A percentile compares a stretch with the other conserved stretches of the same genome.
Evolutionary conservation across 23 tunicate genomes (phyloP).

Genomic region (Oikopleura vanhoeffeni): DNA sequence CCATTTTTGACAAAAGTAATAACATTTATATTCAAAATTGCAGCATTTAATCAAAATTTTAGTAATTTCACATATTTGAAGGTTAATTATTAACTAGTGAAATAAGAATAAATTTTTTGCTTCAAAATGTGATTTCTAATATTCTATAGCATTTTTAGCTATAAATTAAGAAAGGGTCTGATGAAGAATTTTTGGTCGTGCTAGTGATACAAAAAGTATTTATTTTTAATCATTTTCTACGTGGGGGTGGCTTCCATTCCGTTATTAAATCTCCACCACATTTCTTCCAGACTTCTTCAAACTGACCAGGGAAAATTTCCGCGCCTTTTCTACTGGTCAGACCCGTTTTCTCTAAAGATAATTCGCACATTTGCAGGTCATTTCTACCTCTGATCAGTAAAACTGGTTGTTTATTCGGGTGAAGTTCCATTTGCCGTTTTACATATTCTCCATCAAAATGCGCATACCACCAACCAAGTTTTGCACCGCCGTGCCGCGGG

Average conservation of each 20-base stretch:
- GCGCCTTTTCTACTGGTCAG: constrained; percentile 71
- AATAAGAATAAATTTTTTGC: too few relatives aligned
- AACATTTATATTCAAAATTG: not conserved
- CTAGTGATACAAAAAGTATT: too few relatives aligned
- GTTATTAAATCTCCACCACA: constrained; percentile 13
- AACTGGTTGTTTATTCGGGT: constrained; percentile 64
- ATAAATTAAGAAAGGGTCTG: too few relatives aligned
- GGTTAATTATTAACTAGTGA: too few relatives aligned
- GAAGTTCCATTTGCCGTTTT: constrained; percentile 89
- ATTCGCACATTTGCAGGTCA: constrained; percentile 89
- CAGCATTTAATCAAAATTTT: too few relatives aligned
- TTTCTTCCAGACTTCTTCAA: constrained; percentile 39
- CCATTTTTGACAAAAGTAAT: not conserved
- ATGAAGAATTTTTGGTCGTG: too few relatives aligned
- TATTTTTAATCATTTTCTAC: not conserved
- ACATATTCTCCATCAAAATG: constrained; percentile 88
- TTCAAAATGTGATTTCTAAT: too few relatives aligned
- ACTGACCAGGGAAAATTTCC: constrained; percentile 50
- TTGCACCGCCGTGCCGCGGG: constrained; percentile 18
- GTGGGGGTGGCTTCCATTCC: constrained; percentile 7
- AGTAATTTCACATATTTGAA: too few relatives aligned
- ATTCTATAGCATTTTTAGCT: too few relatives aligned
- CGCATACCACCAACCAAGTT: constrained; percentile 97
- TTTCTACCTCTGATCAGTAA: constrained; percentile 60
- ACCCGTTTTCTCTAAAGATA: constrained; percentile 67